Evolutionary conservation across 2,113 vertebrate species (phyloP), one percentile per base, ranked within the genome.

Genomic region (Etheostoma cragini): DNA sequence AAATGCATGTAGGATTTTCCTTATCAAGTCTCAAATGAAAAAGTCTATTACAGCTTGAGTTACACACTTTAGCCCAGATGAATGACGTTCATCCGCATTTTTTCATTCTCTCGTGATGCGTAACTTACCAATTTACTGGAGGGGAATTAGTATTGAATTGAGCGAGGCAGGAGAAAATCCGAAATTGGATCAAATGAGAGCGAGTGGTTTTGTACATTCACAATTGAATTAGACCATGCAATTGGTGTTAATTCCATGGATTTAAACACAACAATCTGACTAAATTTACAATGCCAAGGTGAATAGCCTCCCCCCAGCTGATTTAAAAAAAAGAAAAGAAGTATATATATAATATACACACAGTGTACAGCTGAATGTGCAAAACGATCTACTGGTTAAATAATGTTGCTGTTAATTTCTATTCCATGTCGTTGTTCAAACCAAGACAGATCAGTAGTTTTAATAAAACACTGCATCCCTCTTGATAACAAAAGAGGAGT

Each of bases 101-200:
- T 54, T 58, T 6, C 3, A 66, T 72, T 63, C 47, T 49, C 21
- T 74, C 52, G 14, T 78, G 85, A 86, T 68, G 77, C 24, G 5
- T 63, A 78, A 68, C 56, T 63, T 49, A 52, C 49, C 56, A 26
- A 87, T 73, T 82, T 82, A 71, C 70, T 61, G 38, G 38, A 79
- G 17, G 54, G 33, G 38, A 60, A 78, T 86, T 75, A 14, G 38
- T 60, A 22, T 63, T 4, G 80, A 77, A 83, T 61, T 60, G 67
- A 78, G 63, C 13, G 5, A 82, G 50, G 62, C 53, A 8, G 47
- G 65, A 49, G 76, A 62, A 86, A 87, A 81, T 57, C 71, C 38
- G 11, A 62, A 72, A 80, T 61, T 72, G 62, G 62, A 66, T 21
- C n/a, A 72, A 85, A 78, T 83, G 11, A 84, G 54, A 64, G 35